Evolutionary conservation across 2,888 invertebrate genomes (phyloP), one percentile per base, ranked within the genome.

Genomic region (Rhopalosiphum nymphaeae): DNA sequence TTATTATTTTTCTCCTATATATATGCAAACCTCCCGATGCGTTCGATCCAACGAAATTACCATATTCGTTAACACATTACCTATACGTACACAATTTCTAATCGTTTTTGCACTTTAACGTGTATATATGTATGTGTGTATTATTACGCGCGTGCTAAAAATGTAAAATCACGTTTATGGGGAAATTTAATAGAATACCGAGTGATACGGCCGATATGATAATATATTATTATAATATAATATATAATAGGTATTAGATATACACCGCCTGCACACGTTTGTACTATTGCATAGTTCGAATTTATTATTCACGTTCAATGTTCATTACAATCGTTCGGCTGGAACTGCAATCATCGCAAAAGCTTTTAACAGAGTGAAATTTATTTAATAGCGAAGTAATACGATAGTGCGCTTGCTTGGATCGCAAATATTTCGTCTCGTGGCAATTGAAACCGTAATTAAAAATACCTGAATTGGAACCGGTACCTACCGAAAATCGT

Each of bases 91-190:
- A 29, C 29, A 86, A 29, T 86, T 46, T 86, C 46, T 78, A 78
- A 78, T 78, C 36, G 78, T 86, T 44, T 86, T 86, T 16, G 46
- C 86, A 44, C 46, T 29, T 46, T 7, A 46, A 29, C 86, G 46
- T 46, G 16, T 13, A 16, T 46, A 44, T 44, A 36, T 49, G 49
- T 36, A 0, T 21, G 16, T 78, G 16, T 36, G 36, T 78, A 78
- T 36, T 78, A 36, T 78, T 78, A 78, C 78, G 78, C 78, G 78
- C 78, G 78, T 36, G 78, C 78, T 78, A 78, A 78, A 78, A 78
- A 78, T 26, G 86, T 46, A 46, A 29, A 46, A 86, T 86, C 86
- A 86, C 86, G 86, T 86, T 86, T 86, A 16, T 49, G 46, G 29
- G 46, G 44, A 46, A 86, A 46, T 86, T 86, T 44, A 44, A 86